Conservation (phyloP, 2,888 invertebrate species). For the Anthophora plumipes region DNA sequence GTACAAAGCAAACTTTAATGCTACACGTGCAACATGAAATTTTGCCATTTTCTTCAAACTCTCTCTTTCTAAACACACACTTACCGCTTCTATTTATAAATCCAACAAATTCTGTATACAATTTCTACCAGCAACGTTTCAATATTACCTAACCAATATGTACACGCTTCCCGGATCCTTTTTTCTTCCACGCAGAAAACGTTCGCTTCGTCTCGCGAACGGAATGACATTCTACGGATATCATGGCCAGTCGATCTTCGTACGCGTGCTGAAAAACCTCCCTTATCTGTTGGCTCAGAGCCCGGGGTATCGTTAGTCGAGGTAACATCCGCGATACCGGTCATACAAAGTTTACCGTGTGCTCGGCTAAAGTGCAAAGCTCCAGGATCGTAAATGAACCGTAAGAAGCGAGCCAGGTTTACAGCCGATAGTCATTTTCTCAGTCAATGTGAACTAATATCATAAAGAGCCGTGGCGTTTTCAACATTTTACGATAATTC, state of each 20-base stretch:
- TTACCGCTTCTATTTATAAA: no score
- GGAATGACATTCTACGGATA: neutral
- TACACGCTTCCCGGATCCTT: neutral
- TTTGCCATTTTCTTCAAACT: no score
- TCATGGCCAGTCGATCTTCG: constrained; percentile 9
- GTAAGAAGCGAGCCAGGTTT: constrained; percentile 63
- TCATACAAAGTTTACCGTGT: constrained; percentile 37
- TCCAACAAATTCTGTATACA: neutral
- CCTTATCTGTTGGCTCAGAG: constrained; percentile 16
- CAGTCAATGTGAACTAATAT: constrained; percentile 70
- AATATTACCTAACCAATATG: neutral
- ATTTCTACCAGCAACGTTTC: neutral
- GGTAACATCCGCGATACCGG: constrained; percentile 30
- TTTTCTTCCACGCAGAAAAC: neutral
- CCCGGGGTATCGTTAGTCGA: constrained; percentile 31
- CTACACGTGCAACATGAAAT: no score
- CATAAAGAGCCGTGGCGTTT: constrained; percentile 68
- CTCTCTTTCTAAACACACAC: no score
- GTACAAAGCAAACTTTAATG: no score
- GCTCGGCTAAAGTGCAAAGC: constrained; percentile 46
- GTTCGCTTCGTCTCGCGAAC: neutral
- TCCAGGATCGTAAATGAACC: constrained; percentile 62
- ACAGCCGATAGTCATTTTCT: constrained; percentile 70
- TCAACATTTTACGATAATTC: constrained; percentile 72
- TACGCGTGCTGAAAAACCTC: neutral